These are phyloP conservation scores for Coenobita brevimanus DNA, from an alignment of 1,140 invertebrate species.

Conservation along the genomic window DNA sequence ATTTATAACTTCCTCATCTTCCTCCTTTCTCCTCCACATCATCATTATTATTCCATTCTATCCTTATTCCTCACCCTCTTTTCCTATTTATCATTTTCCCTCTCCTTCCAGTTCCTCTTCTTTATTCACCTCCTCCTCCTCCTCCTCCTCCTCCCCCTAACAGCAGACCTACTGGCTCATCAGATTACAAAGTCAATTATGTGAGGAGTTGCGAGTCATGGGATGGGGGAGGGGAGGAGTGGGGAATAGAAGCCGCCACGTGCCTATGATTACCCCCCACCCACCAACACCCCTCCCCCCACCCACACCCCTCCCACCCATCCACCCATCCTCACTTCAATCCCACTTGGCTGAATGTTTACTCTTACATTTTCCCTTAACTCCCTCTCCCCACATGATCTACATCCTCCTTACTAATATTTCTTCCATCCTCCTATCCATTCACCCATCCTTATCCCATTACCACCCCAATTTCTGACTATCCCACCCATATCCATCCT, in stretches of 20 bases:
- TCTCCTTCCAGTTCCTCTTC: background rate
- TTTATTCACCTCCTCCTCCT: background rate
- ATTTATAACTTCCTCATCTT: constrained; percentile 24
- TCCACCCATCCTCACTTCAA: too few relatives aligned
- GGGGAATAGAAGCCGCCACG: too few relatives aligned
- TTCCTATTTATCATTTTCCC: background rate
- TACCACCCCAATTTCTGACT: background rate
- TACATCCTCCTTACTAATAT: too few relatives aligned
- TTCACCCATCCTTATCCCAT: background rate
- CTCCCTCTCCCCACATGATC: too few relatives aligned
- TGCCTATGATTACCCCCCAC: too few relatives aligned
- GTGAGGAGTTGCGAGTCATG: constrained; percentile 43
- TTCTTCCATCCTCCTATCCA: too few relatives aligned
- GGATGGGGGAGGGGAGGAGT: background rate
- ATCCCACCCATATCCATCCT: background rate
- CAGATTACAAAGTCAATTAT: constrained; percentile 63
- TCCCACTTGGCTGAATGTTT: too few relatives aligned
- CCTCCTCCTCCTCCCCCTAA: background rate
- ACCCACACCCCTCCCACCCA: background rate
- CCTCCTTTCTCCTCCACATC: constrained; percentile 14
- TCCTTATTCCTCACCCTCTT: background rate
- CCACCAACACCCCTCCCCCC: background rate
- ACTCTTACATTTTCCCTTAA: too few relatives aligned
- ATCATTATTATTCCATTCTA: background rate
- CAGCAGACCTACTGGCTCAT: constrained; percentile 25